Evolutionary conservation across 1,140 invertebrate genomes (phyloP).

Genomic region (Macrostomum lignano): DNA sequence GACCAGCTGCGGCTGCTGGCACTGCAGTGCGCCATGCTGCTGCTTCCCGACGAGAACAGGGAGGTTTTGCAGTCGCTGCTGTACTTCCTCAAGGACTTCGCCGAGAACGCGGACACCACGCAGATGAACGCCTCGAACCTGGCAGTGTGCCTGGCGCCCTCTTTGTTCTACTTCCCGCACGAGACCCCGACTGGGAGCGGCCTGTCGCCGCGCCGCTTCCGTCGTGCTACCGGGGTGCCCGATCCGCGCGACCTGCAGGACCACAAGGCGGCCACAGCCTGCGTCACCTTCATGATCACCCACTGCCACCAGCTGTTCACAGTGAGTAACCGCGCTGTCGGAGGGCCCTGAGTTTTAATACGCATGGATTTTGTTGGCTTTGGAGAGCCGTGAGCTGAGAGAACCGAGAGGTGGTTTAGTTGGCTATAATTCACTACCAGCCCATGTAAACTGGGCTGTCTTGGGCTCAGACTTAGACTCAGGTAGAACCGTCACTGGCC

Average conservation of each 20-base stretch:
- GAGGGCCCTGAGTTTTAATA: too few relatives aligned
- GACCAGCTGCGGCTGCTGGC: too few relatives aligned
- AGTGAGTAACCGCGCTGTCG: too few relatives aligned
- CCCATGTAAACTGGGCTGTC: too few relatives aligned
- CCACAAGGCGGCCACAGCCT: constrained; percentile 51
- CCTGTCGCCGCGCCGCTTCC: constrained; percentile 19
- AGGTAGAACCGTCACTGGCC: too few relatives aligned
- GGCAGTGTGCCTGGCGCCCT: constrained; percentile 68
- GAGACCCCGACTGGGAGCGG: constrained; percentile 17
- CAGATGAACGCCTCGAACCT: constrained; percentile 73
- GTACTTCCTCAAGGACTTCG: constrained; percentile 44
- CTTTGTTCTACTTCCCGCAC: constrained; percentile 41
- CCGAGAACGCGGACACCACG: constrained; percentile 24
- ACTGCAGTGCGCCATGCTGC: constrained; percentile 49
- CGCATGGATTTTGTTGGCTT: too few relatives aligned
- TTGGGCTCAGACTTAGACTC: too few relatives aligned
- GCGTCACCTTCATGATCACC: constrained; percentile 39
- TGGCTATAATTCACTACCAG: too few relatives aligned
- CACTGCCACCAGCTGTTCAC: constrained; percentile 48
- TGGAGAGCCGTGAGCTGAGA: too few relatives aligned
- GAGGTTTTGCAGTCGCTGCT: constrained; percentile 58
- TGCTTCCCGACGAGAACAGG: constrained; percentile 67
- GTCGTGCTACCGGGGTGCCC: constrained; percentile 37
- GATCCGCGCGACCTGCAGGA: constrained; percentile 59
- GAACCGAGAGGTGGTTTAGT: too few relatives aligned